Base-by-base conservation (phyloP, 2,797 vertebrate species). In the Muraenolepis orangiensis region DNA sequence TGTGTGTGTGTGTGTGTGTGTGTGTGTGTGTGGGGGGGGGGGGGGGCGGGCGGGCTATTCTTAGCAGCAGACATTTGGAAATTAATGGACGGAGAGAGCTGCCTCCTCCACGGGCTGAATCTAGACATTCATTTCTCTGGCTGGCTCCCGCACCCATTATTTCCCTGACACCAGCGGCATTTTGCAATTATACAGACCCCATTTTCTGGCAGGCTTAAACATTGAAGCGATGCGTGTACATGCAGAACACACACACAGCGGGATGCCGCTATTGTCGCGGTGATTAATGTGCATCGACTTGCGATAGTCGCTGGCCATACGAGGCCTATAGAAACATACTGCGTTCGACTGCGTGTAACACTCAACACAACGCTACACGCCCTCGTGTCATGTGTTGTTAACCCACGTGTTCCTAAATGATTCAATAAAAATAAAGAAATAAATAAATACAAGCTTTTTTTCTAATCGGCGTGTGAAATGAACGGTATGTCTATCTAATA, bases 11-110 rank as follows among this genome's bases (percentile, higher is more conserved):
- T 77, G 78, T 80, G 86, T 81, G 80, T 81, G 83, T 84, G 86
- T 91, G 90, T 87, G 88, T 78, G 71, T 84, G 88, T 79, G 83
- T 85, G 83, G 85, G 87, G 66, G 70, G 57, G 75, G 73, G 66
- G 76, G 85, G 87, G 66, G 68, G 57, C 73, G 73, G 66, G 73
- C 70, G 81, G 88, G 84, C 93, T 93, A 93, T 92, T 92, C 87
- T 92, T 93, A 93, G 92, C 85, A 87, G 84, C 90, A 92, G 90
- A 90, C 90, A 87, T 92, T 92, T 92, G 87, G 81, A 91, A 93
- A 94, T 93, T 90, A 93, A 93, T 93, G 89, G 89, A 92, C 76
- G 83, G 85, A 89, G 84, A 89, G 87, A 74, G 32, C 78, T 40
- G n/a, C 66, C 40, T 74, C 77, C 76, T 74, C 67, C 66, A 87